phyloP scores from a whole-genome alignment of 2,888 invertebrate species.

The Polymixis flavicincta region DNA sequence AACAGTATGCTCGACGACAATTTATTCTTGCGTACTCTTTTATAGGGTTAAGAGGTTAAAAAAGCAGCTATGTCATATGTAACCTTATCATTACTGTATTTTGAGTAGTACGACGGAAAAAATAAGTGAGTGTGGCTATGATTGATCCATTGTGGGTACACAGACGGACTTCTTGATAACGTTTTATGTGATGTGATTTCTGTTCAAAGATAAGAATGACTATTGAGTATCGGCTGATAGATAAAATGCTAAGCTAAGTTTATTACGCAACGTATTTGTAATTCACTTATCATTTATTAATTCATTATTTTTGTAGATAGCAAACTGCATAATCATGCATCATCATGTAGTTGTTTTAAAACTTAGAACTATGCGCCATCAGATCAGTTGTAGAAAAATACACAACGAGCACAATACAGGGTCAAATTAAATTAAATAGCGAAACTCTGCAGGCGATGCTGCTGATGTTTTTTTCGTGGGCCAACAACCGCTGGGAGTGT shows the following conservation, averaged over 20 bases:
- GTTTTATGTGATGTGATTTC: slow-evolving; percentile 74
- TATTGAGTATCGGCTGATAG: slow-evolving; percentile 36
- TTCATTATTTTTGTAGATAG: slow-evolving; percentile 6
- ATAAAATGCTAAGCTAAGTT: slow-evolving; percentile 19
- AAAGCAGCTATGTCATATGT: slow-evolving; percentile 44
- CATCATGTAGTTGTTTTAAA: background rate
- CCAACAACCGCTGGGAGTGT: too few relatives aligned
- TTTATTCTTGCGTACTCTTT: slow-evolving; percentile 41
- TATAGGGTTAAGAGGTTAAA: slow-evolving; percentile 56
- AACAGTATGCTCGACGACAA: slow-evolving; percentile 32
- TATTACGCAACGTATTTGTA: slow-evolving; percentile 32
- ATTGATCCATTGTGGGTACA: slow-evolving; percentile 62
- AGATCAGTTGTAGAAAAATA: too few relatives aligned
- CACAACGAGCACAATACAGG: too few relatives aligned
- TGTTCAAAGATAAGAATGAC: slow-evolving; percentile 68
- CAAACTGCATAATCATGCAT: slow-evolving; percentile 10
- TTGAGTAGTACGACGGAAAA: slow-evolving; percentile 33
- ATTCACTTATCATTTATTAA: slow-evolving; percentile 18
- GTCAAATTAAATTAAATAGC: too few relatives aligned
- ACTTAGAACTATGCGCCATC: too few relatives aligned
- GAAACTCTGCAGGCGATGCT: too few relatives aligned
- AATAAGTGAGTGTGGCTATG: slow-evolving; percentile 33
- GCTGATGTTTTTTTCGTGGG: too few relatives aligned
- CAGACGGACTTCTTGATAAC: slow-evolving; percentile 61
- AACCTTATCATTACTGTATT: slow-evolving; percentile 45